A percentile compares a stretch with the other conserved stretches of the same genome.
phyloP scores from a whole-genome alignment of 1,140 invertebrate species.

The Zaprionus africanus region DNA sequence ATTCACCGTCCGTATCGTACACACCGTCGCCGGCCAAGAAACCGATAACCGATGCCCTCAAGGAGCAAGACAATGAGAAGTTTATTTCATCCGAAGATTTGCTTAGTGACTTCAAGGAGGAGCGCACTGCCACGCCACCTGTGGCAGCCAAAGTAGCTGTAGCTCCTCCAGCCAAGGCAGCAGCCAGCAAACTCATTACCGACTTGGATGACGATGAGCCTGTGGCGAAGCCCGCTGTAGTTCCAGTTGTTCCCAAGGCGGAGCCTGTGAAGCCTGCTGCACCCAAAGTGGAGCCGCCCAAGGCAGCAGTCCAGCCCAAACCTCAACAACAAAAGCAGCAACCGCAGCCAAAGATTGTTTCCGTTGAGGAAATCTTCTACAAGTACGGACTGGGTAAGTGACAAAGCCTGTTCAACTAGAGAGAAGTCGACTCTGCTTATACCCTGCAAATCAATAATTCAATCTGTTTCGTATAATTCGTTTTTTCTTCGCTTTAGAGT shows the following conservation, averaged over 20 bases:
- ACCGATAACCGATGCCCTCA: conserved; percentile 76
- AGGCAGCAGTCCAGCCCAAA: conserved; percentile 15
- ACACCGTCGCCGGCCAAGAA: conserved; percentile 78
- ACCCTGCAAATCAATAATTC: neutral
- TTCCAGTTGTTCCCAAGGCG: conserved; percentile 44
- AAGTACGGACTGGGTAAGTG: conserved; percentile 81
- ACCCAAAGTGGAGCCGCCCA: conserved; percentile 28
- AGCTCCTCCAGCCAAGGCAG: conserved; percentile 19
- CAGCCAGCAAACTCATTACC: conserved; percentile 49
- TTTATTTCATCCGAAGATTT: conserved; percentile 84
- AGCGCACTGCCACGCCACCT: conserved; percentile 61
- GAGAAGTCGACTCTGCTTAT: neutral
- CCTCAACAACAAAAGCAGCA: conserved; percentile 15
- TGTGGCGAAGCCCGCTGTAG: conserved; percentile 32
- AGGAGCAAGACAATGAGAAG: conserved; percentile 82
- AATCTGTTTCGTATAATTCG: neutral
- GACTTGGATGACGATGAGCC: conserved; percentile 76
- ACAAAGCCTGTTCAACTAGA: neutral
- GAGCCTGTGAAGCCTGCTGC: conserved; percentile 31
- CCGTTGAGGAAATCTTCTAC: conserved; percentile 82
- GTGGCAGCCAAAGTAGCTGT: conserved; percentile 31
- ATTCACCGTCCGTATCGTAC: conserved; percentile 77
- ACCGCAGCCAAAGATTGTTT: conserved; percentile 78
- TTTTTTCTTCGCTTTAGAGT: neutral
- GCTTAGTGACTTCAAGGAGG: conserved; percentile 79